Evolutionary conservation across 2,797 vertebrate genomes (phyloP), one percentile per base, ranked within the genome.

Genomic region (Calcarius lapponicus): DNA sequence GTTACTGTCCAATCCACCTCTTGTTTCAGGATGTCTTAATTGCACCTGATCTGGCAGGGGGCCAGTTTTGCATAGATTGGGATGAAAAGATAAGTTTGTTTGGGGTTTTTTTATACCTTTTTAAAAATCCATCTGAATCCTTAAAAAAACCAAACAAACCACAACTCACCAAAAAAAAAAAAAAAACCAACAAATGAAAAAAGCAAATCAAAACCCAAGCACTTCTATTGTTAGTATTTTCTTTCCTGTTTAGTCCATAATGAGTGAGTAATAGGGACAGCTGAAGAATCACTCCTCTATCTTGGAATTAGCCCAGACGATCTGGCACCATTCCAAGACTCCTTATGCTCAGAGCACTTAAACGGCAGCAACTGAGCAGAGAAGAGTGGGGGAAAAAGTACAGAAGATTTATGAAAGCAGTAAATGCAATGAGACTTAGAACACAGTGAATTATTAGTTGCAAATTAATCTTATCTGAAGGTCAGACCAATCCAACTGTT

Each of bases 401-500:
- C 4, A 18, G 78, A 87, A 88, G 43, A 91, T 75, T 89, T 36
- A 72, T 85, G 48, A 64, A 91, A 70, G 58, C 8, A 74, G n/a
- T 62, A 86, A 80, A 86, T 48, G 47, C 13, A 6, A 62, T 38
- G 40, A 75, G 73, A 79, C 42, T 57, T 58, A 29, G 38, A 95
- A 86, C 66, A 84, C 5, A 54, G 36, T 88, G 86, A 93, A 84
- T 79, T 95, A 90, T 54, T 86, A 78, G 61, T 38, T 92, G 66
- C 15, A 88, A 92, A 92, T 94, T 92, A 94, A 93, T 86, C 67
- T 95, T 62, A 72, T 54, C 36, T 86, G 83, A 79, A 79, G 66
- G 82, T 78, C 88, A 91, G 31, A 78, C 31, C 47, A 83, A 80
- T 75, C 71, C 31, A 57, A 71, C 47, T 79, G 42, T 80, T 95